Evolutionary conservation across 1,140 invertebrate genomes (phyloP), one percentile per base, ranked within the genome.

Genomic region (Nasonia giraulti): DNA sequence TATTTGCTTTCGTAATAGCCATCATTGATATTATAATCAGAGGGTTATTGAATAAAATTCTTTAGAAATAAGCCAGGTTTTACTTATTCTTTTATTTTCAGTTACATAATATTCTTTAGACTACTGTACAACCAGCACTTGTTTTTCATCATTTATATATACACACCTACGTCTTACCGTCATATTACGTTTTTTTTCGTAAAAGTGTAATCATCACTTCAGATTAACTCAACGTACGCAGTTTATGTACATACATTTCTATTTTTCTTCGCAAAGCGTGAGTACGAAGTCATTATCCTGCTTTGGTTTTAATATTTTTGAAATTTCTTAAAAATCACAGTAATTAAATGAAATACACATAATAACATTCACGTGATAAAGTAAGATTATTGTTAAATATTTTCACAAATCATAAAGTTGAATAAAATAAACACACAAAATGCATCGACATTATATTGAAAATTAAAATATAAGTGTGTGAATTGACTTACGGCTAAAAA

Each of bases 71-170:
- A 50, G 11, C 55, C 33, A 55, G 76, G 17, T 47, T 62, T 78
- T 82, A n/a, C 27, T 55, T 8, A 23, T 75, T 82, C 12, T 74
- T 82, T 87, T 83, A 76, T 85, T 85, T 77, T 81, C 68, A 68
- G 80, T 87, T 88, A 81, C 81, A 82, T 86, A 68, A 78, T 86
- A 31, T 47, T 80, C 50, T 88, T 87, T 87, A 85, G 87, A 87
- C 88, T 89, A 88, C 85, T 88, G 87, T 90, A 89, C 87, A 89
- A 86, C 86, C 69, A 83, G 84, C 75, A 20, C 27, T 73, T 80
- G 66, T 86, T 84, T 86, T 87, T 89, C 87, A 87, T 86, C 74
- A 44, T 86, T 85, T 85, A 73, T 86, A 87, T 86, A 87, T 86
- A 88, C 87, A 88, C 86, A 84, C 78, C 47, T 85, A 86, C 75